Percentiles rank a stretch among this genome's conserved stretches.
Conservation (phyloP, 2,113 vertebrate genomes). For the Plecturocebus donacophilus region DNA sequence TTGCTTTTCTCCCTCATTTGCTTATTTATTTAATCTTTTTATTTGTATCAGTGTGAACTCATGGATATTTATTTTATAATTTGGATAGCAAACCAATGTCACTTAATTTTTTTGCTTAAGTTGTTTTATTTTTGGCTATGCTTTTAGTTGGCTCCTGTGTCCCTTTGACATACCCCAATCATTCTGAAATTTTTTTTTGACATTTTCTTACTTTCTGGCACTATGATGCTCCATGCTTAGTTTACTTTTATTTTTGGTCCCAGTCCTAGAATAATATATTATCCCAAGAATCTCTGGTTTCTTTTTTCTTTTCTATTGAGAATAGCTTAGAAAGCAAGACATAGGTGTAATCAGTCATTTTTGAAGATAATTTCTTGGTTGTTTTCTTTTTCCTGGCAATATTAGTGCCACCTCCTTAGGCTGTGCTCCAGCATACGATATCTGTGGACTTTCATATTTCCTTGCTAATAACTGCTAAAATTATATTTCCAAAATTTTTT, state of each 20-base stretch:
- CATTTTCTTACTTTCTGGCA: neutral
- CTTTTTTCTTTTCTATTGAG: no score
- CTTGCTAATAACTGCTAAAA: neutral
- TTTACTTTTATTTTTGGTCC: neutral
- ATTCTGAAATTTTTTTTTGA: neutral
- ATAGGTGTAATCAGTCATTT: neutral
- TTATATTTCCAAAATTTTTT: neutral
- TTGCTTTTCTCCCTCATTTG: neutral
- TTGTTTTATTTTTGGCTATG: neutral
- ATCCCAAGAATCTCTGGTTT: neutral
- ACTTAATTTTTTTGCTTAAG: neutral
- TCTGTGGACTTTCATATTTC: neutral
- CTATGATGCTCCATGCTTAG: neutral
- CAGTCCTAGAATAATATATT: neutral
- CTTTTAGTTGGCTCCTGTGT: neutral
- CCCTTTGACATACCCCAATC: neutral
- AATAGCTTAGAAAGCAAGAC: neutral
- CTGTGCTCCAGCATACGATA: neutral
- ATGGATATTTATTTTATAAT: neutral
- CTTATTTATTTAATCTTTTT: neutral
- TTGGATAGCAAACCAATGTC: neutral
- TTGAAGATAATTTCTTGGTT: neutral
- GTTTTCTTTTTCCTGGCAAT: neutral
- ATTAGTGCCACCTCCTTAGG: neutral
- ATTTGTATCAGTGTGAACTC: neutral